Evolutionary conservation across 2,113 vertebrate genomes (phyloP), one percentile per base, ranked within the genome.

Genomic region (Sorex araneus): DNA sequence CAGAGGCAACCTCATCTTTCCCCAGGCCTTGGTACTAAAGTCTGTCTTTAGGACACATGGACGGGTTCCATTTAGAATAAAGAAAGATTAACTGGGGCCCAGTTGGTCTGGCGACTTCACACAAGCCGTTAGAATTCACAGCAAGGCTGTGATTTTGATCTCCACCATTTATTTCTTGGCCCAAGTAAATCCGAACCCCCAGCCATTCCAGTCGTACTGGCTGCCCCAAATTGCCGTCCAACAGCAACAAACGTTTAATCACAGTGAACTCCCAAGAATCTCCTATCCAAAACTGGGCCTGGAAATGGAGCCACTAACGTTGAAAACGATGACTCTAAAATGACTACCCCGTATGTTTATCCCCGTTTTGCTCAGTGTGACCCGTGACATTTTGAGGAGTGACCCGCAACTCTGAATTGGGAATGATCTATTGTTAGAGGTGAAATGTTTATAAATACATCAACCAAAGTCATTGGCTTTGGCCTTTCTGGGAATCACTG

Each of bases 401-500:
- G 19, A 63, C 19, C 40, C 47, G 64, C 30, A 30, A 66, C 64
- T 0, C 84, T 74, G 79, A 89, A 1, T 89, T 96, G 91, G 90
- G 95, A 66, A 95, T 79, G 81, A 94, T 76, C 27, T 54, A 34
- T 96, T 40, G 0, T 96, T 93, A 92, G 91, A 87, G 75, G 16
- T 92, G 81, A 69, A 93, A 57, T 43, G 95, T 94, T 92, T 83
- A 54, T 94, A 93, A 96, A 95, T 88, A 93, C 76, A 95, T 93
- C 78, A 8, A 82, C 93, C 2, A 7, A 87, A 97, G 5, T 93
- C 86, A 92, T 92, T 94, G 87, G 57, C 97, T 96, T 95, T 97
- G 95, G 96, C 96, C 97, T 99, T 98, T 99, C 99, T 99, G 98
- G 99, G 98, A 99, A 99, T 98, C 98, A 98, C 98, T 98, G 99